These are phyloP conservation scores for Neoaliturus tenellus DNA, from an alignment of 2,888 invertebrate genomes.

Conservation along the genomic window DNA sequence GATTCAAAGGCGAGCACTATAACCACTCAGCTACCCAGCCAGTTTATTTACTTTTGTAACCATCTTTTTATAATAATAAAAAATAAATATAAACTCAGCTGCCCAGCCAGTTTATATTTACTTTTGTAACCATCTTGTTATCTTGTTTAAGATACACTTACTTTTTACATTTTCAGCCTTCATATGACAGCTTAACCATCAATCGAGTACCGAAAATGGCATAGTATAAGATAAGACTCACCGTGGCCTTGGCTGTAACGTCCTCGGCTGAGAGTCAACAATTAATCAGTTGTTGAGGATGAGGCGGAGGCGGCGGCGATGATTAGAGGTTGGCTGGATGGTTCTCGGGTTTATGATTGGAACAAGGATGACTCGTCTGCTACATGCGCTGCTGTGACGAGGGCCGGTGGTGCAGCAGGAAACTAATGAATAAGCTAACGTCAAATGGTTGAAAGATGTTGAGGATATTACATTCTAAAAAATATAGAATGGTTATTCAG, in stretches of 20 bases:
- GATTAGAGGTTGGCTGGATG: not conserved
- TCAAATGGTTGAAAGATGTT: too few relatives aligned
- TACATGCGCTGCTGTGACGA: not conserved
- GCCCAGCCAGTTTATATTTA: too few relatives aligned
- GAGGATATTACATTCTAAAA: too few relatives aligned
- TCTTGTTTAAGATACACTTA: too few relatives aligned
- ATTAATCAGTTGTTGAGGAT: slow-evolving; percentile 1
- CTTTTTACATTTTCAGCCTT: not conserved
- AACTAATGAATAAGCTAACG: too few relatives aligned
- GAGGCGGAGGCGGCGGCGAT: not conserved
- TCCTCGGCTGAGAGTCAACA: not conserved
- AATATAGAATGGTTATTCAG: too few relatives aligned
- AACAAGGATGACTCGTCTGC: not conserved
- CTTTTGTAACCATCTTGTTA: too few relatives aligned
- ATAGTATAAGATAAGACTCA: not conserved
- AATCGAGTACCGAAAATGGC: not conserved
- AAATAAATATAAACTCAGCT: too few relatives aligned
- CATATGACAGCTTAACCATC: not conserved
- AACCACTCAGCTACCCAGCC: too few relatives aligned
- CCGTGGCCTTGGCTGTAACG: not conserved
- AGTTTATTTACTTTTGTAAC: too few relatives aligned
- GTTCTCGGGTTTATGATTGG: not conserved
- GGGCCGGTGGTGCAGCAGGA: not conserved
- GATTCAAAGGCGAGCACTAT: too few relatives aligned
- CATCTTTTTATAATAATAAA: too few relatives aligned